Evolutionary conservation across 1,140 invertebrate species (phyloP), one percentile per base, ranked within the genome.

Genomic region (Vollenhovia emeryi): DNA sequence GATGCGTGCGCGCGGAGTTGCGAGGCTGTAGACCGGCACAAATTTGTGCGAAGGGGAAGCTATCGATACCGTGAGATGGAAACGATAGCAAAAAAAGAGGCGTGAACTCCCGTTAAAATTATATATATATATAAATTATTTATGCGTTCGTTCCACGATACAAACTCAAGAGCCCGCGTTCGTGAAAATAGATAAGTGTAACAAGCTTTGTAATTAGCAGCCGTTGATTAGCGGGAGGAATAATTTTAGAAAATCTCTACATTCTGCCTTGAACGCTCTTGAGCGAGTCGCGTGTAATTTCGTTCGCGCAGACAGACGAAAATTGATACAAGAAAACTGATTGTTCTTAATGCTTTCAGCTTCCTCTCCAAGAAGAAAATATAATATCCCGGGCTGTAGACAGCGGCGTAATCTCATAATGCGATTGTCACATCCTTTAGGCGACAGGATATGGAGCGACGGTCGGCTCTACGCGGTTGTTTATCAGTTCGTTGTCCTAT

Each of bases 401-500:
- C 40, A 82, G 1, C 15, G 52, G 52, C 62, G 3, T 71, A 85
- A 80, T 71, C 78, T n/a, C n/a, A n/a, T n/a, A 69, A 45, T 59
- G 33, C 48, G 75, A 60, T 60, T 86, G 66, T 69, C 57, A 71
- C 18, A 84, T 85, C 66, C 36, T 87, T 45, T 59, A 24, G 11
- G 30, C 13, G 30, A 79, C 66, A 79, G 83, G 66, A 85, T 86
- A 85, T 82, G 73, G 64, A 36, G 45, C 24, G 24, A 79, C 33
- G 50, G 64, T 62, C 74, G 36, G 13, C 33, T n/a, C 9, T 71
- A n/a, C 40, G 59, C 60, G 82, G 59, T 85, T 30, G 15, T 43
- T 89, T 89, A 87, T 89, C 86, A 80, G 66, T 80, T 30, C 15
- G 36, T 85, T 75, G 62, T 89, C 82, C 82, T 89, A 52, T 87